Evolutionary conservation across 64 coral and sea anemone genomes (phyloP).

Genomic region (Pocillopora damicornis): DNA sequence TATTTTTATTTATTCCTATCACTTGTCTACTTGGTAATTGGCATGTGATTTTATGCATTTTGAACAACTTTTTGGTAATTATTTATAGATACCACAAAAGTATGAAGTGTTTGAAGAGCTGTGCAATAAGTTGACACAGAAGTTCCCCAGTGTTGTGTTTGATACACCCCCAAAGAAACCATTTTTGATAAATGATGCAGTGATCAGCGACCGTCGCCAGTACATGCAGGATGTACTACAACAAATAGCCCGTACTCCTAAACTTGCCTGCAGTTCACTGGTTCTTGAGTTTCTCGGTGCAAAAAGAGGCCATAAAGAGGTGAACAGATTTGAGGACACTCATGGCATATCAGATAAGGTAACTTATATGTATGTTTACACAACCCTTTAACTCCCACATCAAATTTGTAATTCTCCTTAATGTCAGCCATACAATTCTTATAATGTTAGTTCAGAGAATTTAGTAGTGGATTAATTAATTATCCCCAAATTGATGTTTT

Average conservation of each 20-base stretch:
- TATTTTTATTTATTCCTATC: too few relatives aligned
- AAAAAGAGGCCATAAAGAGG: constrained; percentile 34
- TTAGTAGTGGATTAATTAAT: too few relatives aligned
- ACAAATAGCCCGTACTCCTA: constrained; percentile 79
- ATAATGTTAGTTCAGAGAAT: too few relatives aligned
- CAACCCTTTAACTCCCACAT: too few relatives aligned
- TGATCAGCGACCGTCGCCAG: constrained; percentile 51
- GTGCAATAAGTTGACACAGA: constrained; percentile 65
- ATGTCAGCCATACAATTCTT: too few relatives aligned
- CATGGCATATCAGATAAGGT: constrained; percentile 1
- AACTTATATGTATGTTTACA: not conserved
- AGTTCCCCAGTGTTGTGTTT: constrained; percentile 80
- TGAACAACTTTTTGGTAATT: not conserved
- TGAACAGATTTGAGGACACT: constrained; percentile 30
- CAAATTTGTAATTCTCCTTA: too few relatives aligned
- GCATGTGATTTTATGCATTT: not conserved
- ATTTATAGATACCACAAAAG: constrained; percentile 71
- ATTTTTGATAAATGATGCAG: constrained; percentile 53
- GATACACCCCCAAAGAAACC: constrained; percentile 66
- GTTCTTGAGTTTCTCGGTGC: constrained; percentile 79
- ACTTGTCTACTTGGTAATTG: too few relatives aligned
- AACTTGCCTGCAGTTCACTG: constrained; percentile 74
- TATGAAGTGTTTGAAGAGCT: constrained; percentile 83
- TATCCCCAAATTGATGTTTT: too few relatives aligned
- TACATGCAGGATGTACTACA: constrained; percentile 82